Percentiles rank a stretch among this genome's conserved stretches.
phyloP scores from a whole-genome alignment of 2,113 vertebrate species.

The Zingel zingel region DNA sequence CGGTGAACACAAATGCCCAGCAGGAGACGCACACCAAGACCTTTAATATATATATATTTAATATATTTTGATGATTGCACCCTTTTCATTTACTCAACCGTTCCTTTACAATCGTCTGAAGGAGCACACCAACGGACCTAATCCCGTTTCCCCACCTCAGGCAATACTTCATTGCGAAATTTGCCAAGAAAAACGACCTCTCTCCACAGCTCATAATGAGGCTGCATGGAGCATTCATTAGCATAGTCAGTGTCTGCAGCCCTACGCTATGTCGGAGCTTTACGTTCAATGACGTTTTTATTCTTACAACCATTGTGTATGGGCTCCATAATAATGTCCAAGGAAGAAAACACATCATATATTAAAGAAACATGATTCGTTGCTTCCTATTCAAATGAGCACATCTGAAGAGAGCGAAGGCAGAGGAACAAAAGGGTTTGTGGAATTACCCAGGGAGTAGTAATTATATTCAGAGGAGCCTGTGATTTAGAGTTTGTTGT shows the following conservation, averaged over 20 bases:
- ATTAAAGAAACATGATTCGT: slow-evolving; percentile 70
- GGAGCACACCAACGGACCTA: slow-evolving; percentile 38
- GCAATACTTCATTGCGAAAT: slow-evolving; percentile 75
- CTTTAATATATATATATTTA: slow-evolving; percentile 54
- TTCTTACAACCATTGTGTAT: slow-evolving; percentile 70
- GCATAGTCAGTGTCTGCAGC: slow-evolving; percentile 77
- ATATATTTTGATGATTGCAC: slow-evolving; percentile 19
- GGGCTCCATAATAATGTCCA: slow-evolving; percentile 77
- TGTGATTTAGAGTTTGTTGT: slow-evolving; percentile 74
- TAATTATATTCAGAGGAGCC: slow-evolving; percentile 77
- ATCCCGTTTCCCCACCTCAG: slow-evolving; percentile 53
- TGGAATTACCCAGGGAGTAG: slow-evolving; percentile 74
- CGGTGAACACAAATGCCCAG: slow-evolving; percentile 46
- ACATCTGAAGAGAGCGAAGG: slow-evolving; percentile 63
- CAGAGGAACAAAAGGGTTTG: slow-evolving; percentile 40
- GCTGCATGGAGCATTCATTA: slow-evolving; percentile 79
- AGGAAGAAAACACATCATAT: slow-evolving; percentile 75
- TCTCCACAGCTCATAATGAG: slow-evolving; percentile 78
- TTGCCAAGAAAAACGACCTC: slow-evolving; percentile 78
- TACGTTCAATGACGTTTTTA: slow-evolving; percentile 80
- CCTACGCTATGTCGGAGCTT: slow-evolving; percentile 67
- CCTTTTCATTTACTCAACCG: slow-evolving; percentile 50
- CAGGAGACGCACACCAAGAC: slow-evolving; percentile 35
- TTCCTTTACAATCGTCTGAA: slow-evolving; percentile 47
- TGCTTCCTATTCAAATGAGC: slow-evolving; percentile 79